Percentiles rank a stretch among this genome's conserved stretches.
Evolutionary conservation across 2,888 invertebrate species (phyloP).

Genomic region (Eledone cirrhosa): DNA sequence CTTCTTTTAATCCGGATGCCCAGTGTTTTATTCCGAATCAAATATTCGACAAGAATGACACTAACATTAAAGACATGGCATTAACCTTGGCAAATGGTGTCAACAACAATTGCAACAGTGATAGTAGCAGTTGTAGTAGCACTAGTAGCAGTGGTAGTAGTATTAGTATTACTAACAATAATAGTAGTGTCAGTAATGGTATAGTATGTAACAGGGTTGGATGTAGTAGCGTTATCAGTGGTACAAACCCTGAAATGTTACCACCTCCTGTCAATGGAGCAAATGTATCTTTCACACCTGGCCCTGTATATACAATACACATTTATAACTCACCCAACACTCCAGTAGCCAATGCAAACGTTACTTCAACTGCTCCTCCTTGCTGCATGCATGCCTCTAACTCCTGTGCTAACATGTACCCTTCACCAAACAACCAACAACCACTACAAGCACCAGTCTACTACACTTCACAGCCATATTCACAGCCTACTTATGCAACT

Average conservation of each 20-base stretch:
- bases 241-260: neutral
- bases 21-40: conserved; percentile 46
- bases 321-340: neutral
- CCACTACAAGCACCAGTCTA: conserved; percentile 8
- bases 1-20: conserved; percentile 47
- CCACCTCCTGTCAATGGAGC: neutral
- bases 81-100: too few species aligned
- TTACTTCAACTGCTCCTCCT: neutral
- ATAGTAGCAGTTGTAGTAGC: too few species aligned
- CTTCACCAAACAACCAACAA: neutral
- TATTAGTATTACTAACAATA: too few species aligned
- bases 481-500: conserved; percentile 9
- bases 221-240: too few species aligned
- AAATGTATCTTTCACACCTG: neutral
- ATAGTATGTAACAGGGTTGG: too few species aligned
- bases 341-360: too few species aligned
- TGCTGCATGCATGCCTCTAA: conserved; percentile 17
- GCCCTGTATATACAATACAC: conserved; percentile 19
- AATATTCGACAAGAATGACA: neutral
- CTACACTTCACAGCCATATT: conserved; percentile 10
- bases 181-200: too few species aligned
- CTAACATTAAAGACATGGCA: neutral
- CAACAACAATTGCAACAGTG: too few species aligned
- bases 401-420: neutral
- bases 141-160: too few species aligned